Evolutionary conservation across 2,113 vertebrate species (phyloP), one percentile per base, ranked within the genome.

Genomic region (Candoia aspera): DNA sequence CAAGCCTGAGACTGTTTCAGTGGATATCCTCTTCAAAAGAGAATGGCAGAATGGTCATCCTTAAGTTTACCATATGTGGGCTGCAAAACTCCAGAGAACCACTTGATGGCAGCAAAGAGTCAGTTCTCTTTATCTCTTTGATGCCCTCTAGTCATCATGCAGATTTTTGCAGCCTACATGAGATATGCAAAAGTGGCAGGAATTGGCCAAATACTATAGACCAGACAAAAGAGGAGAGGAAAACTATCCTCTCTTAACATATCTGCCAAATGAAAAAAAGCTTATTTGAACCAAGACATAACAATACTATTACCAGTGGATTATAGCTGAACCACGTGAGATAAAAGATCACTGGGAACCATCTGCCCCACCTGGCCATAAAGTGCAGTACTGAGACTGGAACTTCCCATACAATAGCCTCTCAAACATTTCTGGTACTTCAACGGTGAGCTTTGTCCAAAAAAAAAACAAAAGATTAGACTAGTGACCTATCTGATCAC

Each of bases 1-100:
- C 42, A 60, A 84, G 59, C 84, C 24, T 55, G 21, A 53, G n/a
- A 2, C 8, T 29, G 13, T 60, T 91, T n/a, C 73, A 87, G 62
- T 12, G 26, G 58, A 37, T 46, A 49, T 59, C 94, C 92, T 29
- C 53, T 24, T 89, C n/a, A 29, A 94, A 21, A 9, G 60, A 79
- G 62, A 91, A 26, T 49, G 64, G 5, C 37, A 58, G 54, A n/a
- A 37, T 87, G 6, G 46, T 53, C 53, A 55, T 86, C 53, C 13
- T 55, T 26, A 12, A 54, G 13, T 24, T 85, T 24, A 53, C 26
- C 11, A 33, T 55, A 55, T 55, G 4, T 79, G 68, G 4, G 33
- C 12, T 79, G 11, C 68, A 79, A 37, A 10, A 79, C 29, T 19
- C 19, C 17, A 58, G 57, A 19, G 57, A 58, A 19, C 49, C 49